Percentiles rank a stretch among this genome's conserved stretches.
These are phyloP conservation scores for Serranochromis macrocephalus DNA, from an alignment of 2,113 vertebrate genomes.

Conservation along the genomic window DNA sequence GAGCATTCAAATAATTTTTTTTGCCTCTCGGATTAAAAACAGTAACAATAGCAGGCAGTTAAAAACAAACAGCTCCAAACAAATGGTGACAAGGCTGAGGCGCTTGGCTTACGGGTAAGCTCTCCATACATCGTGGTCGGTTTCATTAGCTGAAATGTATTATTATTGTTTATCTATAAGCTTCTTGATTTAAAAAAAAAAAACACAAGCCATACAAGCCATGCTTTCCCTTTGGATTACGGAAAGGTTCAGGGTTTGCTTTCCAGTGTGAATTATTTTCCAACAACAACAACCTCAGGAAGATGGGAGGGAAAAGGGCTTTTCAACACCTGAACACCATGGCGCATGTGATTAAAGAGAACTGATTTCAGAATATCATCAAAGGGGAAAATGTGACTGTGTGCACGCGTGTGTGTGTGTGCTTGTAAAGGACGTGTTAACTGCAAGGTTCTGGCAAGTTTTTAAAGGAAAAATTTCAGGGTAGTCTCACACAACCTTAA, in stretches of 20 bases:
- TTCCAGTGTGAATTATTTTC: conserved; percentile 48
- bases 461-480: not conserved
- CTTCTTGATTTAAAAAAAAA: conserved; percentile 29
- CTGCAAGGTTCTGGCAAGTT: not conserved
- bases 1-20: conserved; percentile 64
- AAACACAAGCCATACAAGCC: not conserved
- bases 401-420: not conserved
- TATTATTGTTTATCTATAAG: conserved; percentile 68
- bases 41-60: conserved; percentile 64
- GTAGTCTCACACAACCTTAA: not conserved
- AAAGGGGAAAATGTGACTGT: not conserved
- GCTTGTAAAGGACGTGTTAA: not conserved
- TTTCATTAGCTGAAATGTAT: conserved; percentile 56
- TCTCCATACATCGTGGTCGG: conserved; percentile 44
- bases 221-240: conserved; percentile 61
- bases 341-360: conserved; percentile 56
- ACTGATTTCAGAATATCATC: conserved; percentile 56
- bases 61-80: conserved; percentile 65
- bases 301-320: conserved; percentile 24
- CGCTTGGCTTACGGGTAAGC: conserved; percentile 49
- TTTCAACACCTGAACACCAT: conserved; percentile 59
- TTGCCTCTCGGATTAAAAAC: conserved; percentile 62
- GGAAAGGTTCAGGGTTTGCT: conserved; percentile 43
- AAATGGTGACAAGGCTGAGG: conserved; percentile 39
- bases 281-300: conserved; percentile 49